phyloP scores from a whole-genome alignment of 2,797 vertebrate species.

The Pseudochirops cupreus region DNA sequence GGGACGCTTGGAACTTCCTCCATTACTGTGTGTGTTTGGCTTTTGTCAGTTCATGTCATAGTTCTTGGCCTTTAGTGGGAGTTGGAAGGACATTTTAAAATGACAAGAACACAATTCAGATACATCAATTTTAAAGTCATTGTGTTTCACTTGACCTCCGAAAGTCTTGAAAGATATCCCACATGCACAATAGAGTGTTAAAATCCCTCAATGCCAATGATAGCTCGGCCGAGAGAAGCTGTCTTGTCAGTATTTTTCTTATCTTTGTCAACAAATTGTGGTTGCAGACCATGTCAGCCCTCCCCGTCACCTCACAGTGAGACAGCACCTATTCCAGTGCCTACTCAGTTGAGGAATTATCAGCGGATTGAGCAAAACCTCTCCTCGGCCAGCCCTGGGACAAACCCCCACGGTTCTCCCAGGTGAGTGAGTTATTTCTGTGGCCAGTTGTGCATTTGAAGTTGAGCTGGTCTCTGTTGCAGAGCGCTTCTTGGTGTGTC shows the following conservation, averaged over 20 bases:
- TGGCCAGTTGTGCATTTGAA: background rate
- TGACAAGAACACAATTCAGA: background rate
- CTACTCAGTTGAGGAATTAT: constrained; percentile 97
- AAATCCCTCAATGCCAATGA: constrained; percentile 44
- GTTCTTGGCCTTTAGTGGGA: constrained; percentile 25
- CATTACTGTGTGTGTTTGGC: constrained; percentile 37
- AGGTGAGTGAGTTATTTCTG: constrained; percentile 87
- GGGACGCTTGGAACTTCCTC: constrained; percentile 66
- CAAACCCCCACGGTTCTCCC: constrained; percentile 92
- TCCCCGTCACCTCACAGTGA: constrained; percentile 92
- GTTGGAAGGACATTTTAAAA: constrained; percentile 34
- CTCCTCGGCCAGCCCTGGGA: constrained; percentile 91
- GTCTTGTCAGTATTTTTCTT: constrained; percentile 63
- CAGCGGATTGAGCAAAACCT: constrained; percentile 99
- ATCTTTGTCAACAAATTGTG: constrained; percentile 68
- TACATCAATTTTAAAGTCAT: background rate
- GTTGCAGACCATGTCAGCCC: constrained; percentile 86
- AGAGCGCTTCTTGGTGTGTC: background rate
- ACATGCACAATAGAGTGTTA: background rate
- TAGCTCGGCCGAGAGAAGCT: constrained; percentile 61
- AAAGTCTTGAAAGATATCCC: background rate
- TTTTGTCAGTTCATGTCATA: constrained; percentile 9
- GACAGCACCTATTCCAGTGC: constrained; percentile 96
- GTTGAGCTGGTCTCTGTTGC: background rate
- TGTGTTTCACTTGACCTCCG: fast-evolving